phyloP scores from a whole-genome alignment of 1,140 invertebrate genomes.

The Cotesia chilonis region DNA sequence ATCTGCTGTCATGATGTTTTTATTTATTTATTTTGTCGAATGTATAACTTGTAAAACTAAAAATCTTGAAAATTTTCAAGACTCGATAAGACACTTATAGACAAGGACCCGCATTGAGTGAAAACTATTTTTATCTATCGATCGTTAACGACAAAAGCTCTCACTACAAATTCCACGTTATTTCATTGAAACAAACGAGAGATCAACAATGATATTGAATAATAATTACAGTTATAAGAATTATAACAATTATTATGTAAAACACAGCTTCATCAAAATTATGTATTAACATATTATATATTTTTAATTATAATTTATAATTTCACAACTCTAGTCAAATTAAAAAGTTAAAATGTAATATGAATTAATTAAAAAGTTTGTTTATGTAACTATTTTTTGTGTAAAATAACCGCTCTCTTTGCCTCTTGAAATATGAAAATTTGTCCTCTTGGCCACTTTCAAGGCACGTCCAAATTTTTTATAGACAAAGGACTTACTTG shows the following conservation, averaged over 20 bases:
- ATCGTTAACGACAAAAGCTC: slow-evolving; percentile 10
- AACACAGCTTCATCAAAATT: too few relatives aligned
- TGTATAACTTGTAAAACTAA: background rate
- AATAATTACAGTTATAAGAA: background rate
- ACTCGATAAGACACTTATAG: background rate
- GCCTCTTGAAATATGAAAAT: too few relatives aligned
- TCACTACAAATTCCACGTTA: background rate
- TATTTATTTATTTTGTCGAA: background rate
- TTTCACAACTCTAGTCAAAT: slow-evolving; percentile 13
- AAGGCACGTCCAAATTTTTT: slow-evolving; percentile 3
- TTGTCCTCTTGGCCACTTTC: too few relatives aligned
- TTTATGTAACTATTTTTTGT: too few relatives aligned
- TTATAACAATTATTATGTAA: background rate
- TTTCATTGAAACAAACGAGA: background rate
- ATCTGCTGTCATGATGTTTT: background rate
- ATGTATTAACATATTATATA: background rate
- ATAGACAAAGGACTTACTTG: background rate
- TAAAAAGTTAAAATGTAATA: background rate
- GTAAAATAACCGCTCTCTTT: too few relatives aligned
- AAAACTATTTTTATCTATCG: slow-evolving; percentile 25
- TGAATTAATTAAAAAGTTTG: background rate
- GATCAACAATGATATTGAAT: too few relatives aligned
- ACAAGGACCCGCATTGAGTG: slow-evolving; percentile 1
- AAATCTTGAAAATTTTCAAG: background rate
- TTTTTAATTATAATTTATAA: background rate